Evolutionary conservation across 2,888 invertebrate genomes (phyloP).

Genomic region (Pyrochroa serraticornis): DNA sequence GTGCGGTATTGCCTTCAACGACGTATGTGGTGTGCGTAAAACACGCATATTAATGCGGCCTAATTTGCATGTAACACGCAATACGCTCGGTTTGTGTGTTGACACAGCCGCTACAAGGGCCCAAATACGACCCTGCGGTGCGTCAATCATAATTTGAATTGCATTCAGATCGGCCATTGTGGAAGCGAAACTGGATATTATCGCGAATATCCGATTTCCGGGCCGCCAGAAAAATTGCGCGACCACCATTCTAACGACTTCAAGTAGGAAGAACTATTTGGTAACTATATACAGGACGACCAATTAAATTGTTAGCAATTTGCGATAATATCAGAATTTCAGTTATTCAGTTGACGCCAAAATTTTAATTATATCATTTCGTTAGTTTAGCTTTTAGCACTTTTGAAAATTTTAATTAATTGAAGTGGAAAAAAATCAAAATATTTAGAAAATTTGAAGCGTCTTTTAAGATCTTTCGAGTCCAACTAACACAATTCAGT

Average conservation of each 20-base stretch:
- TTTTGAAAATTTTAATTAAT: no score
- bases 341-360: no score
- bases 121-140: conserved; percentile 37
- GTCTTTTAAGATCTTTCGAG: no score
- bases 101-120: conserved; percentile 53
- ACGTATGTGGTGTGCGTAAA: conserved; percentile 53
- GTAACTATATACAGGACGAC: no score
- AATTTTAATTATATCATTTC: no score
- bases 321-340: no score
- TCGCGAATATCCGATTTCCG: conserved; percentile 13
- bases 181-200: conserved; percentile 16
- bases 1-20: conserved; percentile 47
- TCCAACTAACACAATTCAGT: no score
- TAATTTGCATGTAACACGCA: conserved; percentile 59
- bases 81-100: conserved; percentile 47
- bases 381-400: no score
- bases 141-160: conserved; percentile 51
- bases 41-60: conserved; percentile 57
- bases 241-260: neutral
- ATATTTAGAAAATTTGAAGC: no score
- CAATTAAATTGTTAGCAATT: no score
- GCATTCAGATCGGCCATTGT: conserved; percentile 29
- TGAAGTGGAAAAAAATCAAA: no score
- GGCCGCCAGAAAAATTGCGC: conserved; percentile 13
- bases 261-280: no score